Conservation (phyloP, 2,113 vertebrate species). For the Nesoenas mayeri region DNA sequence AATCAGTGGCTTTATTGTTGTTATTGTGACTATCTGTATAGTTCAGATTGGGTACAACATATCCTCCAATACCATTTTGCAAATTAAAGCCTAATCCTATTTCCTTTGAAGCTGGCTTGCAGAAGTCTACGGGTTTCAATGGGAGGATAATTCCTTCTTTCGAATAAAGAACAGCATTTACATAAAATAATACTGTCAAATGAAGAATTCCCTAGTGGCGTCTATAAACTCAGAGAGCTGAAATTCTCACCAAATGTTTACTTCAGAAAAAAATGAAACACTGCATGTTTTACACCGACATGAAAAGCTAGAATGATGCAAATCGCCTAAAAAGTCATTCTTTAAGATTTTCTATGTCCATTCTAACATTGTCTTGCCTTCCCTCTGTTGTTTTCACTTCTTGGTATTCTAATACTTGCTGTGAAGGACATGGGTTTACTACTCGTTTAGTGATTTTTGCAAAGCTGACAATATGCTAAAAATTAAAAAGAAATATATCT, state of each 20-base stretch:
- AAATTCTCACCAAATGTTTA: constrained; percentile 17
- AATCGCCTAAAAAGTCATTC: not conserved
- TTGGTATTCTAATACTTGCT: not conserved
- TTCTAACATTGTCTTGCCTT: not conserved
- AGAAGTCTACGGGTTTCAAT: constrained; percentile 15
- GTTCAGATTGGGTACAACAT: not conserved
- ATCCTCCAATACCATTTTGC: not conserved
- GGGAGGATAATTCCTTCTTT: constrained; percentile 2
- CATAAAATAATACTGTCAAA: constrained; percentile 23
- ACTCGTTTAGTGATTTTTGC: not conserved
- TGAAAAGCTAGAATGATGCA: not conserved
- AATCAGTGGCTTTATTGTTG: not conserved
- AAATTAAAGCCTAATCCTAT: constrained; percentile 21
- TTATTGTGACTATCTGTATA: not conserved
- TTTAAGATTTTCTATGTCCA: not conserved
- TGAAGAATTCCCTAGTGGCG: constrained; percentile 10
- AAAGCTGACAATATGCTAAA: not conserved
- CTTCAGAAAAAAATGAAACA: not conserved
- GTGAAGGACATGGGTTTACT: not conserved
- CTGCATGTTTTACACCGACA: not conserved
- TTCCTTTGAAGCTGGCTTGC: constrained; percentile 5
- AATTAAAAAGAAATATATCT: not conserved
- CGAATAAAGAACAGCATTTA: constrained; percentile 32
- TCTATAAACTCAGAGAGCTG: not conserved
- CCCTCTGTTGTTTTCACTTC: not conserved